Evolutionary conservation across 1,140 invertebrate species (phyloP).

Genomic region (Pararge aegeria): DNA sequence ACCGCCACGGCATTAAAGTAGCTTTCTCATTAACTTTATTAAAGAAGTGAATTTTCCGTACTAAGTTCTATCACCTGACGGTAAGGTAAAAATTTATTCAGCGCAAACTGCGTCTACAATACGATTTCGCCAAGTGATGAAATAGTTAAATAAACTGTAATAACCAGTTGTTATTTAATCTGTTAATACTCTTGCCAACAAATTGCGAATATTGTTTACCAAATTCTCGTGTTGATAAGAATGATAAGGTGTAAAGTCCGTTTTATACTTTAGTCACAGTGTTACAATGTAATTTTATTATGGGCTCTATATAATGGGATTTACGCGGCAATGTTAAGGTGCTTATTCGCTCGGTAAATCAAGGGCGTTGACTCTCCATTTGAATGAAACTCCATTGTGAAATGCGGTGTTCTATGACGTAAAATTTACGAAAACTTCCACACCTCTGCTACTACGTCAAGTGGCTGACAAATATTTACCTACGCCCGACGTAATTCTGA

Average conservation of each 20-base stretch:
- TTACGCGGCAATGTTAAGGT: conserved; percentile 15
- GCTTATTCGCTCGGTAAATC: conserved; percentile 8
- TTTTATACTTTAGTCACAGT: conserved; percentile 18
- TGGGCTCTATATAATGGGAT: conserved; percentile 4
- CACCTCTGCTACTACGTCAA: conserved; percentile 58
- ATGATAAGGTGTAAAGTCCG: conserved; percentile 33
- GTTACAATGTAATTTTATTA: conserved; percentile 21
- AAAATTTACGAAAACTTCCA: conserved; percentile 59
- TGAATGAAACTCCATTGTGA: neutral
- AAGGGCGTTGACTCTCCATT: neutral
- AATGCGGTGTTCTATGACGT: conserved; percentile 40
- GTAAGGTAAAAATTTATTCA: conserved; percentile 13
- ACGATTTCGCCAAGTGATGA: conserved; percentile 38
- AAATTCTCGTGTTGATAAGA: conserved; percentile 32
- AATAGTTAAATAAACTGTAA: conserved; percentile 29
- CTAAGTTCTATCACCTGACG: too few species aligned
- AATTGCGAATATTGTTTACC: conserved; percentile 34
- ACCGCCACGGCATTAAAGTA: too few species aligned
- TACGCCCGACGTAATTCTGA: conserved; percentile 43
- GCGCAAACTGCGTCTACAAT: conserved; percentile 12
- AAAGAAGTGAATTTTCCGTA: too few species aligned
- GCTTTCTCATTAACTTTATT: too few species aligned
- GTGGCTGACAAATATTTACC: conserved; percentile 54
- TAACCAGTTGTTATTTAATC: conserved; percentile 32
- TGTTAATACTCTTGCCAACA: conserved; percentile 30